These are phyloP conservation scores for Petrophora chlorosata DNA, from an alignment of 2,888 invertebrate genomes.

Conservation along the genomic window DNA sequence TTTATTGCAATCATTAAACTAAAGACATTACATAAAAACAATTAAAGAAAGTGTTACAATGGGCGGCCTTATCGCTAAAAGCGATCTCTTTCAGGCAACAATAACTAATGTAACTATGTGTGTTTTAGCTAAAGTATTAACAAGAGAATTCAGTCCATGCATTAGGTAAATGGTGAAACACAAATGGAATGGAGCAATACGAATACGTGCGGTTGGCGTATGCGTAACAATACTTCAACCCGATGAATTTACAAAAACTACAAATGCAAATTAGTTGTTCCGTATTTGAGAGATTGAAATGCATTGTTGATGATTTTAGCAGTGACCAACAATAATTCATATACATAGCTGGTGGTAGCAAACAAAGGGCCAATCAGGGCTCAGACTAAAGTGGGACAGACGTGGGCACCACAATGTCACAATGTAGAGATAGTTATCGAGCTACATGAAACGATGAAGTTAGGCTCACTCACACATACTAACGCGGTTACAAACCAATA, in stretches of 20 bases:
- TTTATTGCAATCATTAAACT: no score
- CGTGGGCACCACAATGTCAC: constrained; percentile 49
- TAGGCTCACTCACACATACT: constrained; percentile 2
- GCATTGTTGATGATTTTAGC: background rate
- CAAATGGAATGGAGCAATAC: no score
- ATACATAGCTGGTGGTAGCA: constrained; percentile 4
- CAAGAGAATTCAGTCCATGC: background rate
- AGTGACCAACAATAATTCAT: constrained; percentile 29
- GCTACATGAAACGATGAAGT: constrained; percentile 8
- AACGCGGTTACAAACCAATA: no score
- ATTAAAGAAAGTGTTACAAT: no score
- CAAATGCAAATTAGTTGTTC: no score
- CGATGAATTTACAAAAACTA: background rate
- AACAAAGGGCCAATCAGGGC: constrained; percentile 57
- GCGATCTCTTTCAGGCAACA: no score
- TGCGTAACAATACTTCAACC: background rate
- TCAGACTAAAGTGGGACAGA: constrained; percentile 48
- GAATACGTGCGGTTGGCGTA: no score
- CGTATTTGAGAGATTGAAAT: no score
- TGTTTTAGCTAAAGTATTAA: no score
- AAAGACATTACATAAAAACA: no score
- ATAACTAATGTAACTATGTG: no score
- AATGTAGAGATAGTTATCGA: constrained; percentile 13
- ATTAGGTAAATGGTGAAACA: background rate
- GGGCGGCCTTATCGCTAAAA: no score